Base-by-base conservation (phyloP, 2,888 invertebrate genomes). In the Philonicus albiceps region DNA sequence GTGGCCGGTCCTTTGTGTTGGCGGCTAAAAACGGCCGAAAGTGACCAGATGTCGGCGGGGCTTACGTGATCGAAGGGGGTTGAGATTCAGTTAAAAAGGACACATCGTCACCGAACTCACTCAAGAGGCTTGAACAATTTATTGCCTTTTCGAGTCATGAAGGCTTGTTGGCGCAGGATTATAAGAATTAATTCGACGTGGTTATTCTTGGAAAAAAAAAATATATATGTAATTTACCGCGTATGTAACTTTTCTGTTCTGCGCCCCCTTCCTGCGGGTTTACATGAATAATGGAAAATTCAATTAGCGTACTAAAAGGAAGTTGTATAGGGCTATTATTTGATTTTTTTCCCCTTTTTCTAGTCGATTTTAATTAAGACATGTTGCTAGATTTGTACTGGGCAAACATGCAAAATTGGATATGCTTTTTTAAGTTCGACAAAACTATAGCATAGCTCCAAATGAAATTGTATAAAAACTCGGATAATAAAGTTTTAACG, bases 11-110 rank as follows among this genome's bases (percentile, higher is more conserved):
- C 53, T 64, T 81, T 34, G n/a, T 81, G 34, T n/a, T 19, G 16
- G 55, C 8, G 49, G 64, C 27, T 64, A 16, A 22, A 8, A 43
- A 53, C 13, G n/a, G 53, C 53, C 11, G 30, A 81, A 81, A 81
- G 64, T 55, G n/a, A 55, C 81, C 81, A 81, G 81, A 81, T 81
- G 81, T 37, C 55, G 55, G 34, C 19, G 49, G 81, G 81, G 81
- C 37, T 13, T 64, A 55, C 6, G 64, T 34, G 55, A 37, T 81
- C 81, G 3, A 81, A 64, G 81, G 55, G 81, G 64, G 81, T 64
- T 81, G 34, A 81, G 81, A 81, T 81, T 81, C 27, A 64, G 40
- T 43, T n/a, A n/a, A 43, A 43, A 16, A 43, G 40, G 40, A 43
- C 40, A 81, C 81, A 78, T 49, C 27, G 30, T 78, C 49, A 5